Evolutionary conservation across 2,888 invertebrate species (phyloP), one percentile per base, ranked within the genome.

Genomic region (Tiliacea citrago): DNA sequence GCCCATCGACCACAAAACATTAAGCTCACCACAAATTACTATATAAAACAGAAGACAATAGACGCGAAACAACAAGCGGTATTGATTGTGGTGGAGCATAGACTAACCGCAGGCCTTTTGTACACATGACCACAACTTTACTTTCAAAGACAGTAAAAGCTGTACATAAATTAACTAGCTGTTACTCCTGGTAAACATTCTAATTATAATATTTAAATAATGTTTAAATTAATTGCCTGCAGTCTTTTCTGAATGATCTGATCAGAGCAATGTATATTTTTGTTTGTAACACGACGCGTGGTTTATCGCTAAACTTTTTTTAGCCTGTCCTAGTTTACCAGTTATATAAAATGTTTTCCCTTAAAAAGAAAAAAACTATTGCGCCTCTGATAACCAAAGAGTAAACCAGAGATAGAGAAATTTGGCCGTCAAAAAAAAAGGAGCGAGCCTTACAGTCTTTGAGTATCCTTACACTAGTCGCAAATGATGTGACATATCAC

Each of bases 21-120:
- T 62, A 72, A 35, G n/a, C 57, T 47, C 16, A 67, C 68, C 81
- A 73, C 77, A 74, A 60, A 81, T 75, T 70, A 84, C 61, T 66
- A 68, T 79, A 70, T 68, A 69, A 49, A 79, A 74, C 42, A 66
- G 21, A 82, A 77, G 63, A 86, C 77, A 85, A 79, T 74, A 67
- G 73, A 70, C 55, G 45, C 47, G 29, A 65, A 77, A 75, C 82
- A 76, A 80, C 78, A 71, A 65, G 49, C 65, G 39, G 60, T 79
- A 80, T 86, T 80, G 79, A 84, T 72, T 72, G 72, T 68, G 72
- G 82, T 74, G 73, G 63, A 69, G 74, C 73, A 66, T 69, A 66
- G 47, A 45, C 61, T 8, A 60, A 82, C 81, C 82, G 39, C 78
- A 71, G 51, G 29, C n/a, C 16, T 63, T 49, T 74, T 73, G 60